phyloP scores from a whole-genome alignment of 2,888 invertebrate genomes.

The Catocala nupta region DNA sequence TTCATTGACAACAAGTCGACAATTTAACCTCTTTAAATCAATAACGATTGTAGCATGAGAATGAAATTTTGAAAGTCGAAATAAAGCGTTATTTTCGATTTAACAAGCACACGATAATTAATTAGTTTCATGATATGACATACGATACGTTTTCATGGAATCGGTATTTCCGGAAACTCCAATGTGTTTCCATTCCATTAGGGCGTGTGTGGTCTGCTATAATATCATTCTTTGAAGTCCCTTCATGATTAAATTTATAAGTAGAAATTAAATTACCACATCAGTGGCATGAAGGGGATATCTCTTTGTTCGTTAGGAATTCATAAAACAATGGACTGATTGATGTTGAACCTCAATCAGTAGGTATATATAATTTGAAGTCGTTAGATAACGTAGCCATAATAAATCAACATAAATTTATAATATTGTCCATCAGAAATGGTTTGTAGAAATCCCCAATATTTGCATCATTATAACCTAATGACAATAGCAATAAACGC shows the following conservation, averaged over 20 bases:
- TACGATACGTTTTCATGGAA: constrained; percentile 3
- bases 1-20: no score
- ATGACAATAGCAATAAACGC: no score
- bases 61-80: no score
- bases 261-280: constrained; percentile 12
- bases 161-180: neutral
- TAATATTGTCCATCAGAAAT: neutral
- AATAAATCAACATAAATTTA: neutral
- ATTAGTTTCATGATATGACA: neutral
- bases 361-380: neutral
- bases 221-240: no score
- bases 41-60: no score
- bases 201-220: neutral
- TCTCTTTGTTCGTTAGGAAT: constrained; percentile 1
- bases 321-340: constrained; percentile 1
- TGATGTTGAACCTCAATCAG: neutral
- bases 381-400: no score
- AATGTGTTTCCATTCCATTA: neutral
- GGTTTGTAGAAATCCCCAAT: constrained; percentile 4
- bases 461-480: constrained; percentile 3
- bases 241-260: no score
- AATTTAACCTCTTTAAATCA: no score
- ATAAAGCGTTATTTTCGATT: neutral
- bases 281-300: neutral
- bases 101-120: neutral